Evolutionary conservation across 1,140 invertebrate genomes (phyloP).

Genomic region (Zelostemma sp.): DNA sequence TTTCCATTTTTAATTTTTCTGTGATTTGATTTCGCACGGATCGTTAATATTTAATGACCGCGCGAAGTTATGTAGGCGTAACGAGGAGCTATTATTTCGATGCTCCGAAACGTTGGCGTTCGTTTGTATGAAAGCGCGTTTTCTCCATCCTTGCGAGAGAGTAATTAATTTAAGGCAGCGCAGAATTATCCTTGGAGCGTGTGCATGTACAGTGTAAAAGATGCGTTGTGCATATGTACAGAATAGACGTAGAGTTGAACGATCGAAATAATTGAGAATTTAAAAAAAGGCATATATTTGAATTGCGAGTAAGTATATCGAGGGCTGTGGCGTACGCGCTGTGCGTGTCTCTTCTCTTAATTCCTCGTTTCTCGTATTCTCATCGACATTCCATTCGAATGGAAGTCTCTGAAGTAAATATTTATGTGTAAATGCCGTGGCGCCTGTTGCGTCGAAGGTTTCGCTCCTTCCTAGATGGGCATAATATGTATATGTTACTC

Average conservation of each 20-base stretch:
- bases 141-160: constrained; percentile 53
- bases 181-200: constrained; percentile 60
- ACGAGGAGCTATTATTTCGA: constrained; percentile 14
- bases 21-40: constrained; percentile 40
- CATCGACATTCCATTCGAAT: constrained; percentile 11
- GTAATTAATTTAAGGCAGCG: constrained; percentile 52
- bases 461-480: too few relatives aligned
- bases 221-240: constrained; percentile 71
- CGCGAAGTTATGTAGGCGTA: constrained; percentile 33
- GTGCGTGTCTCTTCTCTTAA: constrained; percentile 26
- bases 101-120: constrained; percentile 7
- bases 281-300: constrained; percentile 60
- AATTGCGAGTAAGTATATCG: constrained; percentile 62
- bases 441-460: constrained; percentile 16
- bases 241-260: constrained; percentile 62
- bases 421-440: constrained; percentile 5
- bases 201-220: constrained; percentile 70
- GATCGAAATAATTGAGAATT: constrained; percentile 49
- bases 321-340: constrained; percentile 55
- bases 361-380: constrained; percentile 10
- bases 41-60: constrained; percentile 47
- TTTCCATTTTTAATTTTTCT: constrained; percentile 46
- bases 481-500: background rate
- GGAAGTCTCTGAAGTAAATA: constrained; percentile 6
- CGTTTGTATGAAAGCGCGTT: constrained; percentile 39